Evolutionary conservation across 2,113 vertebrate genomes (phyloP).

Genomic region (Brachyhypopomus occidentalis): DNA sequence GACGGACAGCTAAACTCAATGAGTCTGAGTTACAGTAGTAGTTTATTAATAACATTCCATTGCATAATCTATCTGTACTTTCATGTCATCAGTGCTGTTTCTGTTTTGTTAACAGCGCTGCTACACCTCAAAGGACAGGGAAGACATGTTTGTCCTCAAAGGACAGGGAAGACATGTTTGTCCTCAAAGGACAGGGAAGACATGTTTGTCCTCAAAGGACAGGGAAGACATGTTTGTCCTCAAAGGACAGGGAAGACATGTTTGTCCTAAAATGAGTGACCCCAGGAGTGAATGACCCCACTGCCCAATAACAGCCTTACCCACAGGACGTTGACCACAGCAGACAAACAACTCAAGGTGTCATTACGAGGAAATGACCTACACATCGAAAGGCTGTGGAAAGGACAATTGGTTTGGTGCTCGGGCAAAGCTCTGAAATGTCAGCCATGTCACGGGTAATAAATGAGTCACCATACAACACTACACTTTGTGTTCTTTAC

Average conservation of each 20-base stretch:
- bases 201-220: no score
- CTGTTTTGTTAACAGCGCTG: not conserved
- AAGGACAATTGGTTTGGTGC: not conserved
- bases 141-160: no score
- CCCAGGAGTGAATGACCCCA: not conserved
- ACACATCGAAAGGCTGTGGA: constrained; percentile 1
- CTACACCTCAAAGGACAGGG: no score
- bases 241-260: no score
- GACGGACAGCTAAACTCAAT: no score
- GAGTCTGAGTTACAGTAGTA: no score
- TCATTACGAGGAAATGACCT: constrained; percentile 34
- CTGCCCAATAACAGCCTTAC: not conserved
- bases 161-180: no score
- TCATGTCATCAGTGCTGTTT: no score
- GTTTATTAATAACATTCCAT: no score
- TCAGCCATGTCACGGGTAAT: not conserved
- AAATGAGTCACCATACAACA: constrained; percentile 29
- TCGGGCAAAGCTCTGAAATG: not conserved
- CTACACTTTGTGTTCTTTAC: not conserved
- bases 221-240: no score
- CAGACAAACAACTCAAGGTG: constrained; percentile 36
- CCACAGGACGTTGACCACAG: not conserved
- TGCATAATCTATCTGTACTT: no score
- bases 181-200: no score
- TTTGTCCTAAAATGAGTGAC: not conserved